phyloP scores from a whole-genome alignment of 2,888 invertebrate species.

The Tetrapedia diversipes region DNA sequence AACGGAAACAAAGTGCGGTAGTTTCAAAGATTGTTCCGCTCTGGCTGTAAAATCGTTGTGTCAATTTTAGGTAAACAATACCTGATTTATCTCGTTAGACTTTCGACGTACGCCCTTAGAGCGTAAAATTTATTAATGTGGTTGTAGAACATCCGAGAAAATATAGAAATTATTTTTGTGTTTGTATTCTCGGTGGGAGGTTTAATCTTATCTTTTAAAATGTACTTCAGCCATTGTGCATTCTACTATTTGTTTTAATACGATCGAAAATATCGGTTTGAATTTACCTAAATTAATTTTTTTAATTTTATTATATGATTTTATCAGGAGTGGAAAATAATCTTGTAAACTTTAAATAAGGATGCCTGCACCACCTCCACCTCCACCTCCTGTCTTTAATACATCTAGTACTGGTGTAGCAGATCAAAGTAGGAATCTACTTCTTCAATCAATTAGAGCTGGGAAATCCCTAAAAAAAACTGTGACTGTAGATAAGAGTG shows the following conservation, averaged over 20 bases:
- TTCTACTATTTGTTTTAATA: background rate
- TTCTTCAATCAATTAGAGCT: conserved; percentile 92
- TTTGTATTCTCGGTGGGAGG: conserved; percentile 36
- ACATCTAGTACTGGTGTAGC: conserved; percentile 83
- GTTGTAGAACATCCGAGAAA: background rate
- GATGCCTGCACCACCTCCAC: conserved; percentile 86
- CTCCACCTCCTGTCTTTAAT: conserved; percentile 86
- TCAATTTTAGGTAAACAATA: conserved; percentile 47
- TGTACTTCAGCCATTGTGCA: conserved; percentile 34
- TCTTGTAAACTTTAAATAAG: conserved; percentile 52
- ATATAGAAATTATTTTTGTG: conserved; percentile 21
- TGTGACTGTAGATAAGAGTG: conserved; percentile 95
- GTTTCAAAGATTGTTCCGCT: conserved; percentile 39
- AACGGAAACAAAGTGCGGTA: conserved; percentile 52
- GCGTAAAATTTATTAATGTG: background rate
- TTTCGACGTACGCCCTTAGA: background rate
- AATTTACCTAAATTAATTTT: background rate
- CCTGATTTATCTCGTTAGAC: background rate
- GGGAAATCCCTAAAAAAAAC: conserved; percentile 93
- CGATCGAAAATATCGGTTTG: background rate
- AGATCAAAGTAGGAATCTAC: conserved; percentile 86
- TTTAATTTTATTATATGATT: background rate
- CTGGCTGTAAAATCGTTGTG: background rate
- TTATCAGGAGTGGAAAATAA: conserved; percentile 4
- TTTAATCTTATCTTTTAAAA: conserved; percentile 56